These are phyloP conservation scores for Apostichopus californicus DNA, from an alignment of 35 echinoderm and acorn worm species.

Conservation along the genomic window DNA sequence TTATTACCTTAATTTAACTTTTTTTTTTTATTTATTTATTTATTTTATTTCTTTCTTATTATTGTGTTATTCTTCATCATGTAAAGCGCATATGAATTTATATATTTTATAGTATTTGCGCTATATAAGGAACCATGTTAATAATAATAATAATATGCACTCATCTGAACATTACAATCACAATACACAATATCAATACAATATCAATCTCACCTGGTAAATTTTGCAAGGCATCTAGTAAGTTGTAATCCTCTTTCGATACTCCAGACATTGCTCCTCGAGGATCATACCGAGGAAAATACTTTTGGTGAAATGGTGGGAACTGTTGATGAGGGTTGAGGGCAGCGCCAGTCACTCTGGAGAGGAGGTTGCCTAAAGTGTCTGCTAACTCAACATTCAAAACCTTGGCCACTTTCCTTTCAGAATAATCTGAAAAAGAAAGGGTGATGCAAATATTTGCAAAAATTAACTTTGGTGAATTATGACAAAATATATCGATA, in stretches of 20 bases:
- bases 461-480: background rate
- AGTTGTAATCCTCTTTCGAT: constrained; percentile 66
- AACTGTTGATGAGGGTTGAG: constrained; percentile 82
- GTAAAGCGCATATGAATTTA: too few species aligned
- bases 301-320: constrained; percentile 59
- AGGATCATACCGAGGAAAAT: constrained; percentile 63
- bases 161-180: too few species aligned
- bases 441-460: background rate
- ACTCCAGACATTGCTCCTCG: constrained; percentile 15
- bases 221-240: constrained; percentile 57
- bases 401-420: constrained; percentile 67
- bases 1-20: too few species aligned
- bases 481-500: background rate
- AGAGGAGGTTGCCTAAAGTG: constrained; percentile 91
- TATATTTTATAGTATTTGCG: too few species aligned
- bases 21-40: too few species aligned
- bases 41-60: too few species aligned
- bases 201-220: constrained; percentile 64
- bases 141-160: too few species aligned
- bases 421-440: constrained; percentile 72
- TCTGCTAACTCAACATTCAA: constrained; percentile 91
- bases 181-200: background rate
- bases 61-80: too few species aligned
- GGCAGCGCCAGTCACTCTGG: constrained; percentile 72
- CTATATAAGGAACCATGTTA: too few species aligned